Evolutionary conservation across 2,797 vertebrate species (phyloP).

Genomic region (Tokudaia tokunoshimensis): DNA sequence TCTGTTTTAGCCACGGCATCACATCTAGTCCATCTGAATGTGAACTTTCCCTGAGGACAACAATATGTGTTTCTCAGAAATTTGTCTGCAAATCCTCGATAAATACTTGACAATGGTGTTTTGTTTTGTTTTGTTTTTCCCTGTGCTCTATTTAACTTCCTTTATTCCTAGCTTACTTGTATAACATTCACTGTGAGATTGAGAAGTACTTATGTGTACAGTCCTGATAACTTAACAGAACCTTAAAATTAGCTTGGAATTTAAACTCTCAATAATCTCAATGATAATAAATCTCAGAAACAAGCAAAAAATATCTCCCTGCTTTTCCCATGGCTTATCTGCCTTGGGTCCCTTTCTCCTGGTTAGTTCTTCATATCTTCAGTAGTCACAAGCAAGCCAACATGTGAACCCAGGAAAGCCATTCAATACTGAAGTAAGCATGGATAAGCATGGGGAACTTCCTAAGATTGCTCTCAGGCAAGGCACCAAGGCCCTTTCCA

Average conservation of each 20-base stretch:
- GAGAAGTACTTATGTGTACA: not conserved
- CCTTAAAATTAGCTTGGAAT: constrained; percentile 56
- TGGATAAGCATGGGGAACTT: not conserved
- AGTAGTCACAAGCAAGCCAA: not conserved
- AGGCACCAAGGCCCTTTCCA: not conserved
- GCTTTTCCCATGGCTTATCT: constrained; percentile 33
- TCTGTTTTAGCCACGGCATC: not conserved
- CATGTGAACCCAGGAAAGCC: not conserved
- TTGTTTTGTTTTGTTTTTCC: not conserved
- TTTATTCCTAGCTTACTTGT: constrained; percentile 19
- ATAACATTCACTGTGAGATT: constrained; percentile 2
- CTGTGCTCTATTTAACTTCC: not conserved
- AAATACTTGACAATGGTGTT: constrained; percentile 14
- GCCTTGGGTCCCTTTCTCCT: not conserved
- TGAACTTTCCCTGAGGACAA: constrained; percentile 19
- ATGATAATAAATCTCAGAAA: not conserved
- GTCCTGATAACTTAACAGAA: not conserved
- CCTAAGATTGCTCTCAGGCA: constrained; percentile 36
- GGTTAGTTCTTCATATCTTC: not conserved
- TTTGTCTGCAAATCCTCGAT: constrained; percentile 3
- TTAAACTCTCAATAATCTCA: not conserved
- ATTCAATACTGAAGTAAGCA: not conserved
- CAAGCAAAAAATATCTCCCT: not conserved
- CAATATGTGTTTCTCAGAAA: constrained; percentile 27
- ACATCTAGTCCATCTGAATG: not conserved